Conservation (phyloP, 2,888 invertebrate species). For the Apamea crenata region DNA sequence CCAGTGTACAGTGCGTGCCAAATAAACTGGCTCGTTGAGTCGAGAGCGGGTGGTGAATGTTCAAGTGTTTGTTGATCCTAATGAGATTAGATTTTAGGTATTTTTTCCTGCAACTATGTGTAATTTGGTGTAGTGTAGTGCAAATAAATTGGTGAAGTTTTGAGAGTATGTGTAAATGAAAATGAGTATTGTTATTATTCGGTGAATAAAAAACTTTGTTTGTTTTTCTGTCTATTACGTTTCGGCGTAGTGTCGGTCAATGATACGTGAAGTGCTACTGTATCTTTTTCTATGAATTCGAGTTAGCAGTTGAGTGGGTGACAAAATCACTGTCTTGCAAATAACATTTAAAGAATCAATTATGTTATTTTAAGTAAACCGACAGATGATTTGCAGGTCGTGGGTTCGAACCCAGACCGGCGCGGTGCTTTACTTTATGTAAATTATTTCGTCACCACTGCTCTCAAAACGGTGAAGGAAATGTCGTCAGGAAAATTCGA, state of each 20-base stretch:
- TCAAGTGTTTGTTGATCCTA: slow-evolving; percentile 68
- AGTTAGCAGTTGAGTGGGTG: neutral
- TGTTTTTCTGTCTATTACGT: neutral
- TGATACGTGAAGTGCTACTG: neutral
- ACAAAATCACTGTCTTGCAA: neutral
- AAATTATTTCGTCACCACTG: neutral
- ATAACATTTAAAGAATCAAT: neutral
- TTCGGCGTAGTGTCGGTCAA: slow-evolving; percentile 2
- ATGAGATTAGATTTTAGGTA: slow-evolving; percentile 69
- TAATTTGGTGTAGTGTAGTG: slow-evolving; percentile 63
- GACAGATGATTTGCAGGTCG: neutral
- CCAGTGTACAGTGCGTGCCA: slow-evolving; percentile 75
- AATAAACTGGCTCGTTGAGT: slow-evolving; percentile 76
- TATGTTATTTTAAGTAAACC: neutral
- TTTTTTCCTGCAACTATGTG: slow-evolving; percentile 60
- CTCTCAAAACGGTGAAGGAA: neutral
- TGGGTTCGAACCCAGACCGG: neutral
- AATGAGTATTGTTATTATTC: slow-evolving; percentile 27
- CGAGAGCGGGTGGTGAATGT: slow-evolving; percentile 61
- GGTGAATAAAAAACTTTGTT: slow-evolving; percentile 13
- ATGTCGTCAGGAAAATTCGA: neutral
- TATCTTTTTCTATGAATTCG: neutral
- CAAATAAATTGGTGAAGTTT: slow-evolving; percentile 49
- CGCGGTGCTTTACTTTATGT: rapidly evolving
- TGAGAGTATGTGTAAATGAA: slow-evolving; percentile 25